Evolutionary conservation across 2,113 vertebrate species (phyloP), one percentile per base, ranked within the genome.

Genomic region (Furnarius figulus): DNA sequence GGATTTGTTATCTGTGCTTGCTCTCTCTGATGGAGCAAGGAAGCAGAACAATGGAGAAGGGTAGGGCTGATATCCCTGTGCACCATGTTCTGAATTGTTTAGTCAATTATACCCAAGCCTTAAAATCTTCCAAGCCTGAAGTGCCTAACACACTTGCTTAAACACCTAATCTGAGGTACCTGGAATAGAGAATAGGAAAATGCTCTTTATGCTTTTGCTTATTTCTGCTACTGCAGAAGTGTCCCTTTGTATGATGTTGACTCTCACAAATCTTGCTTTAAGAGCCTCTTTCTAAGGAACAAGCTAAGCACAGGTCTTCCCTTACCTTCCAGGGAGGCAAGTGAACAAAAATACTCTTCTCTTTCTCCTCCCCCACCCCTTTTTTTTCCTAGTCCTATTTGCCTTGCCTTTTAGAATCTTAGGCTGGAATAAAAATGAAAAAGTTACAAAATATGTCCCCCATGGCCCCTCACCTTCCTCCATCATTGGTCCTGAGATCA

Each of bases 381-480:
- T 19, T 71, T 33, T 39, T 21, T 28, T 68, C 91, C 70, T 30
- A 80, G 42, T 28, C 17, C 2, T 87, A 47, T 78, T 91, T 63
- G 30, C 77, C 46, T 92, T 58, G 40, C 87, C 78, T 90, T 86
- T 46, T 87, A 89, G 74, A 91, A 50, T 62, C 66, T 80, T 40
- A 40, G n/a, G 42, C 67, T 94, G 77, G 66, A 87, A 93, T 90
- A 70, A 88, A 94, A 78, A 70, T 67, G 19, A 18, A 78, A 85
- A 90, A 87, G 90, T 81, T 46, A 63, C 35, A 87, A 81, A 92
- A 85, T 84, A 68, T 37, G 55, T 94, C 93, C 84, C 86, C 44
- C 77, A 56, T 75, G 84, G 94, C 89, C 86, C 65, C 52, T 95
- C 84, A 93, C 94, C 95, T 92, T 96, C 83, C 73, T 95, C 89